A percentile compares a stretch with the other conserved stretches of the same genome.
These are phyloP conservation scores for Thunnus maccoyii DNA, from an alignment of 2,113 vertebrate species.

Conservation along the genomic window DNA sequence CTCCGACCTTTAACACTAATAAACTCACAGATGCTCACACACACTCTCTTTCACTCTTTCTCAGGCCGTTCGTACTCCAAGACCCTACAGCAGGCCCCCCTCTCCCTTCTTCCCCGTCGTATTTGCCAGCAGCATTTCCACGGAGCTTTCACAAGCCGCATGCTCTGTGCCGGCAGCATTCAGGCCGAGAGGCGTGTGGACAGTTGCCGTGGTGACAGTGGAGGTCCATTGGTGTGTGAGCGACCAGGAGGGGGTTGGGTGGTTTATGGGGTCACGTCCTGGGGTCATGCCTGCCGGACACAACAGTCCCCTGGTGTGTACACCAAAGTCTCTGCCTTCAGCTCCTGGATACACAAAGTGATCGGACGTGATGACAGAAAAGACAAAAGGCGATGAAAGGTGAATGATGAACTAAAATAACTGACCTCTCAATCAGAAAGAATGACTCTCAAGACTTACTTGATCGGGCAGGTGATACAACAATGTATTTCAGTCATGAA, in stretches of 20 bases:
- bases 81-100: slow-evolving; percentile 94
- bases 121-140: slow-evolving; percentile 92
- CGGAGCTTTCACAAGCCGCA: slow-evolving; percentile 92
- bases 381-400: slow-evolving; percentile 32
- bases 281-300: slow-evolving; percentile 94
- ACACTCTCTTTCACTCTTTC: not conserved
- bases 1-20: not conserved
- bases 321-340: slow-evolving; percentile 94
- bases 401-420: not conserved
- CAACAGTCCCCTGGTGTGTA: slow-evolving; percentile 96
- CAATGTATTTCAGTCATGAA: slow-evolving; percentile 1
- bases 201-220: slow-evolving; percentile 97
- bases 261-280: slow-evolving; percentile 96
- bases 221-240: slow-evolving; percentile 95
- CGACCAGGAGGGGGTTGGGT: slow-evolving; percentile 90
- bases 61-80: slow-evolving; percentile 94
- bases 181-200: slow-evolving; percentile 89
- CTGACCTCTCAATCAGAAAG: not conserved
- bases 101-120: slow-evolving; percentile 91
- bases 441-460: slow-evolving; percentile 19
- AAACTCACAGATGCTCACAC: slow-evolving; percentile 5
- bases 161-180: slow-evolving; percentile 94
- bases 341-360: slow-evolving; percentile 93
- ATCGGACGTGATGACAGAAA: slow-evolving; percentile 73
- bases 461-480: slow-evolving; percentile 1